A percentile compares a stretch with the other conserved stretches of the same genome.
These are phyloP conservation scores for Gopherus flavomarginatus DNA, from an alignment of 2,113 vertebrate genomes.

Conservation along the genomic window DNA sequence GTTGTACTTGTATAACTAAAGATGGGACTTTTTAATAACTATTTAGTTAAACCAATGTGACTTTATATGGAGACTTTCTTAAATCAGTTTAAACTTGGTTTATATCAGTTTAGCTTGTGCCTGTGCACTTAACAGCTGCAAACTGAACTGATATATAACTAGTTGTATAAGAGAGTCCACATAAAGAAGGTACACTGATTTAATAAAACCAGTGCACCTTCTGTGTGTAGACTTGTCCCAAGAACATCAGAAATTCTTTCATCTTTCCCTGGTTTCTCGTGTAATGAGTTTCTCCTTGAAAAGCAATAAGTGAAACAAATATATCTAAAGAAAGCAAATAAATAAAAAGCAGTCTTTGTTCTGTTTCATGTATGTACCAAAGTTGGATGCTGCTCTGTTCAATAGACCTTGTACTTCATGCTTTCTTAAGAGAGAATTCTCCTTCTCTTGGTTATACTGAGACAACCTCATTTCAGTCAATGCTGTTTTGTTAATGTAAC, in stretches of 20 bases:
- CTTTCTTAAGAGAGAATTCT: not conserved
- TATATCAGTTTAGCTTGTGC: not conserved
- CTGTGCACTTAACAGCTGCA: not conserved
- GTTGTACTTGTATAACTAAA: not conserved
- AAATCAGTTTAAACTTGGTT: not conserved
- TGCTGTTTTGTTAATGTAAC: not conserved
- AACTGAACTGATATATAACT: not conserved
- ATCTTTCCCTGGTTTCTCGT: not conserved
- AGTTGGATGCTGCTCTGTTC: not conserved
- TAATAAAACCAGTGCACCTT: not conserved
- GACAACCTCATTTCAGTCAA: not conserved
- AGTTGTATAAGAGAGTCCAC: too few relatives aligned
- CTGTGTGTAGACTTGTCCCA: not conserved
- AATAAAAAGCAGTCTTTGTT: not conserved
- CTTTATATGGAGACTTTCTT: not conserved
- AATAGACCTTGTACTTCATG: not conserved
- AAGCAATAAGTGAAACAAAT: not conserved
- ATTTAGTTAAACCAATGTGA: not conserved
- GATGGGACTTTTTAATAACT: not conserved
- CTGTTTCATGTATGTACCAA: not conserved
- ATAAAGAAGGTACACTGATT: too few relatives aligned
- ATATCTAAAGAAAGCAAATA: not conserved
- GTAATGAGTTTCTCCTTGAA: not conserved
- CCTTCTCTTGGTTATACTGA: not conserved
- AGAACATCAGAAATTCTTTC: not conserved